Evolutionary conservation across 1,140 invertebrate genomes (phyloP).

Genomic region (Leptinotarsa defecta): DNA sequence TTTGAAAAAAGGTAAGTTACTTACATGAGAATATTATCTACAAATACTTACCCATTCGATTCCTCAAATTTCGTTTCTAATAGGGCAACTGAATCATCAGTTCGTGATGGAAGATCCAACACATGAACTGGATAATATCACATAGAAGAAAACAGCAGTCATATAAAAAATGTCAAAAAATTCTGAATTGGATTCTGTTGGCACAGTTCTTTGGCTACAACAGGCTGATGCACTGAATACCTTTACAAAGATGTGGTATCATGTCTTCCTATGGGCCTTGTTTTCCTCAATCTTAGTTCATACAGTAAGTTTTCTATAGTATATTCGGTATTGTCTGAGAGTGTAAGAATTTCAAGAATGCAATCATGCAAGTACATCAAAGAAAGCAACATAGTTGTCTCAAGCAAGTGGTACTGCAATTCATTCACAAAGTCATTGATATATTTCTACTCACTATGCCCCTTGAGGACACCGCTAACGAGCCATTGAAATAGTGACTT

Average conservation of each 20-base stretch:
- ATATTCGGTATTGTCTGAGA: too few relatives aligned
- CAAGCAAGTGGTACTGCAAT: too few relatives aligned
- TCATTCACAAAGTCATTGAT: too few relatives aligned
- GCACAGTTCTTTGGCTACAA: constrained; percentile 66
- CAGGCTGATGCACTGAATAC: constrained; percentile 64
- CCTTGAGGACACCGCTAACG: too few relatives aligned
- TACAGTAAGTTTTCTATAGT: constrained; percentile 55
- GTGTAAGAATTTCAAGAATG: too few relatives aligned
- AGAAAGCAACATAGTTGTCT: too few relatives aligned
- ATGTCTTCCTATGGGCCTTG: constrained; percentile 91
- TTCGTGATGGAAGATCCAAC: constrained; percentile 40
- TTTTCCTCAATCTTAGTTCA: constrained; percentile 93
- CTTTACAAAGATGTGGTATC: constrained; percentile 93
- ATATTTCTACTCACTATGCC: too few relatives aligned
- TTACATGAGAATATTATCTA: background rate
- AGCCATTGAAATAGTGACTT: too few relatives aligned
- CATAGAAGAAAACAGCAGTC: constrained; percentile 32
- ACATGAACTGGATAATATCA: constrained; percentile 38
- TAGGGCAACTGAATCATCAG: background rate
- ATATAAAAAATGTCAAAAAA: constrained; percentile 38
- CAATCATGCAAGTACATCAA: too few relatives aligned
- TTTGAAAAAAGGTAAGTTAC: background rate
- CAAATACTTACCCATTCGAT: background rate
- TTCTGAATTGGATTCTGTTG: constrained; percentile 67
- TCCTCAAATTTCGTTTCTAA: background rate